Base-by-base conservation (phyloP, 2,888 invertebrate genomes). In the Tenthredo notha region DNA sequence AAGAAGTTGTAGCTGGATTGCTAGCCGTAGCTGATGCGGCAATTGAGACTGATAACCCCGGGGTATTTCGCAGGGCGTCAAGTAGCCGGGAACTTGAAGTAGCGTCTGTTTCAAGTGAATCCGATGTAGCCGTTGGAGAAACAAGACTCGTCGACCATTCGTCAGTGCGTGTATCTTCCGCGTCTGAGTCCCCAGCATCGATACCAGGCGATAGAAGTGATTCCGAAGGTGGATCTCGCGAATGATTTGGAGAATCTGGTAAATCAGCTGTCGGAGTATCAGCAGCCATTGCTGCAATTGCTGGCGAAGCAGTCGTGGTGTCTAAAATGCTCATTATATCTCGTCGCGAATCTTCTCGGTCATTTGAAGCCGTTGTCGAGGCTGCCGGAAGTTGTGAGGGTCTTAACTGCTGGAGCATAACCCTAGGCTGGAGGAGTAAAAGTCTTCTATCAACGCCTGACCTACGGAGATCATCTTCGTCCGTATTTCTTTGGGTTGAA, bases 371-470 rank as follows among this genome's bases (percentile, higher is more conserved):
- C 18, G 70, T n/a, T 80, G 93, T 29, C 29, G 83, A 43, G 25
- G 43, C 65, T n/a, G 50, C 10, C 84, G 91, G 89, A 77, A 92
- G 85, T 84, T 89, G 91, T n/a, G 91, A 89, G 37, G 92, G 89
- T 61, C 90, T 91, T 47, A 93, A 86, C 85, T 91, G 92, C 84
- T 92, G 93, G 33, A 93, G 85, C n/a, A 93, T 90, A 0, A 93
- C 93, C 83, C 93, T 88, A 0, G 93, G 93, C 72, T 93, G 93
- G n/a, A 93, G 89, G 83, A 90, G 86, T 85, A 90, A 90, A 88
- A 86, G 90, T 89, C 87, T 86, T 87, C 18, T 85, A 86, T n/a
- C 70, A 85, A 29, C 87, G 87, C 0, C 87, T 87, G 0, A 86
- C 85, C 15, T 86, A 80, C 86, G 86, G 29, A 87, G 67, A 43